Conservation (phyloP, 1,140 invertebrate genomes). For the Heliconius melpomene region DNA sequence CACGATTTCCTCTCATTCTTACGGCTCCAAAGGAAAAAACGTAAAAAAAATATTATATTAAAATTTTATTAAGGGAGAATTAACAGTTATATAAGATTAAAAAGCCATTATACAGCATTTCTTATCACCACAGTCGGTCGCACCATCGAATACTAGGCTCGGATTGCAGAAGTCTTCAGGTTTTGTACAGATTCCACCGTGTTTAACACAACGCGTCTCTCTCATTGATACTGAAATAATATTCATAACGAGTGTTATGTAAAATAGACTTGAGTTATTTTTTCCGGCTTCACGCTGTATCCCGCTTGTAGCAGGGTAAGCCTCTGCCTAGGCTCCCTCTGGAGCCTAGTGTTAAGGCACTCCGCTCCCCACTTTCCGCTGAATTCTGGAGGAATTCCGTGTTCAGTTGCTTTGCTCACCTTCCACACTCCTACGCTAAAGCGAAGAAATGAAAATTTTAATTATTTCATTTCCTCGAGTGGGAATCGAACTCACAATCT, state of each 20-base stretch:
- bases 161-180: constrained; percentile 37
- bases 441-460: no score
- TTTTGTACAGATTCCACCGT: constrained; percentile 45
- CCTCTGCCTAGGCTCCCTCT: no score
- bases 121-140: constrained; percentile 40
- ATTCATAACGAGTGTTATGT: not conserved
- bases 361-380: no score
- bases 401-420: no score
- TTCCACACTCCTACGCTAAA: no score
- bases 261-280: not conserved
- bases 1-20: not conserved
- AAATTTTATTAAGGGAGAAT: not conserved
- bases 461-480: no score
- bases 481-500: no score
- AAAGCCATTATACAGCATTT: constrained; percentile 49
- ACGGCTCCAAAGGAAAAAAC: not conserved
- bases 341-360: no score
- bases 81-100: constrained; percentile 10
- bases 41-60: not conserved
- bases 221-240: constrained; percentile 53
- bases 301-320: no score
- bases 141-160: constrained; percentile 30
- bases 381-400: no score
- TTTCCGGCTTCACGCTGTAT: no score
- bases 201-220: constrained; percentile 47